Evolutionary conservation across 2,888 invertebrate genomes (phyloP).

Genomic region (Ennomos quercinarius): DNA sequence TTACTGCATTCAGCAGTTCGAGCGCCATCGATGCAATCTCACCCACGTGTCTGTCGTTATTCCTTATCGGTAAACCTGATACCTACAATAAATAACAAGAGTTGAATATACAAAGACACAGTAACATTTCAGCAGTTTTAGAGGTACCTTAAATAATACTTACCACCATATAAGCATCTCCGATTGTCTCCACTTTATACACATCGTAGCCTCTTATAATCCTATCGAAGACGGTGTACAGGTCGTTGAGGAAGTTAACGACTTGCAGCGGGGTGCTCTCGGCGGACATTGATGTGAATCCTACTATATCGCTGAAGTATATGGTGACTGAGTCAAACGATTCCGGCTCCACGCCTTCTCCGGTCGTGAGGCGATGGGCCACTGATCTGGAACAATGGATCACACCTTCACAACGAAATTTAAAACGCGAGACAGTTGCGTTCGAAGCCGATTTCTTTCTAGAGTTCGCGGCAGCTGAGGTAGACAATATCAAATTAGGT

Average conservation of each 20-base stretch:
- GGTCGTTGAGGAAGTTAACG: slow-evolving; percentile 98
- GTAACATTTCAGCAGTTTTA: no score
- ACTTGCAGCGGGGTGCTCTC: slow-evolving; percentile 97
- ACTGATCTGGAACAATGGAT: slow-evolving; percentile 85
- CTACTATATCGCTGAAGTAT: slow-evolving; percentile 98
- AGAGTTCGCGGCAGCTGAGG: neutral
- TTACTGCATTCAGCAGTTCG: slow-evolving; percentile 93
- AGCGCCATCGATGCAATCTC: slow-evolving; percentile 97
- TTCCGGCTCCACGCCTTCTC: slow-evolving; percentile 96
- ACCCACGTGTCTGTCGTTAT: slow-evolving; percentile 94
- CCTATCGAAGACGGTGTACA: slow-evolving; percentile 98
- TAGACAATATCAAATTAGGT: neutral
- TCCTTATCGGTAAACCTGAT: slow-evolving; percentile 94
- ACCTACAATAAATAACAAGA: slow-evolving; percentile 85
- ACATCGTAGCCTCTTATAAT: slow-evolving; percentile 99
- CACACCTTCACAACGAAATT: slow-evolving; percentile 2
- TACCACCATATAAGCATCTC: slow-evolving; percentile 90
- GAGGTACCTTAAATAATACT: slow-evolving; percentile 54
- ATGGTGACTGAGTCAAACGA: slow-evolving; percentile 97
- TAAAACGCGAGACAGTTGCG: neutral
- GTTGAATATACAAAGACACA: neutral
- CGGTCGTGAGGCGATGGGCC: slow-evolving; percentile 93
- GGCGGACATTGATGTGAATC: slow-evolving; percentile 97
- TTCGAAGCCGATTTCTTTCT: neutral
- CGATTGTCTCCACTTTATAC: slow-evolving; percentile 98